Conservation (phyloP, 2,888 invertebrate species). For the Blastobasis adustella region DNA sequence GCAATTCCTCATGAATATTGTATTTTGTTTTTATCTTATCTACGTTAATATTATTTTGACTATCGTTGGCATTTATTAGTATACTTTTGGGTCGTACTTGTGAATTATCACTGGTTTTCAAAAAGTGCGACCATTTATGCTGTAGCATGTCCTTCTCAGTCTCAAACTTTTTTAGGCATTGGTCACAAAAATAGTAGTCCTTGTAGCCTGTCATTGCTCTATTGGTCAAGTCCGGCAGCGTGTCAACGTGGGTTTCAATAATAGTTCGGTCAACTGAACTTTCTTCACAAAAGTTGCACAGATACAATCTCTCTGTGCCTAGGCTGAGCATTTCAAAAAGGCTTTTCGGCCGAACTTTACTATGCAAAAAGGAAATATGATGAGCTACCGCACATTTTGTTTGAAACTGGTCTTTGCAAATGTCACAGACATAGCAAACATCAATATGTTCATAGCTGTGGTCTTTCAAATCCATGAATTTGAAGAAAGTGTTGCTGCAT, state of each 20-base stretch:
- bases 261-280: slow-evolving; percentile 38
- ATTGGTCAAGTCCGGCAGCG: slow-evolving; percentile 45
- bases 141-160: slow-evolving; percentile 50
- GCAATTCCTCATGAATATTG: slow-evolving; percentile 35
- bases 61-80: slow-evolving; percentile 4
- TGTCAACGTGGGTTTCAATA: slow-evolving; percentile 37
- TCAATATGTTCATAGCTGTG: slow-evolving; percentile 47
- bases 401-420: slow-evolving; percentile 52
- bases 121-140: slow-evolving; percentile 59
- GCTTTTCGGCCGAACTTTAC: slow-evolving; percentile 28
- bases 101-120: slow-evolving; percentile 39
- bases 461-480: slow-evolving; percentile 54
- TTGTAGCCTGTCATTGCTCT: slow-evolving; percentile 45
- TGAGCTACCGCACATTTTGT: slow-evolving; percentile 46
- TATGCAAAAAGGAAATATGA: slow-evolving; percentile 48
- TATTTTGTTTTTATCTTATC: slow-evolving; percentile 23
- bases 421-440: slow-evolving; percentile 41
- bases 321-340: slow-evolving; percentile 36
- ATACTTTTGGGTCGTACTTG: slow-evolving; percentile 22
- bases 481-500: slow-evolving; percentile 38
- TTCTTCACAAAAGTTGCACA: slow-evolving; percentile 54
- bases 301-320: slow-evolving; percentile 35
- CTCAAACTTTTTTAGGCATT: slow-evolving; percentile 47
- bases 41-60: no score
- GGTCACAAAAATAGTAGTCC: slow-evolving; percentile 55